Evolutionary conservation across 2,888 invertebrate genomes (phyloP), one percentile per base, ranked within the genome.

Genomic region (Selenia dentaria): DNA sequence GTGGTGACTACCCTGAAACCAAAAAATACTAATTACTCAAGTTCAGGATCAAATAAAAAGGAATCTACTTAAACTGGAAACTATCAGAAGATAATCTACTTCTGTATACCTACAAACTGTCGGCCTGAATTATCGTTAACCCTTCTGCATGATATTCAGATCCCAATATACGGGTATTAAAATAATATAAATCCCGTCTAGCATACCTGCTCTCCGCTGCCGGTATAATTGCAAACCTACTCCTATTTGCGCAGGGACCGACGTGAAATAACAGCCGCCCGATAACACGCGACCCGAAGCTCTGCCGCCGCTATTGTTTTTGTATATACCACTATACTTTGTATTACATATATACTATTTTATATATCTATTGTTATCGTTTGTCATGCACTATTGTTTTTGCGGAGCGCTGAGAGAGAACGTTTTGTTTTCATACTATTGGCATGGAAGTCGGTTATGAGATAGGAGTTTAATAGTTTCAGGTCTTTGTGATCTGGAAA

Each of bases 221-320:
- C 29, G 52, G 67, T 73, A 76, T 79, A 73, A 74, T 74, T 71
- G 74, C 61, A 70, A 59, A n/a, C n/a, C n/a, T 65, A 53, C 59
- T 69, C 71, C 70, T 81, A 83, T 84, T 83, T 80, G 81, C 72
- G 66, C 75, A 79, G 78, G 63, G 72, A n/a, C 61, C 71, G 67
- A 75, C 70, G 74, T 86, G 86, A 79, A 86, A 85, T 78, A 86
- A 86, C 84, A 86, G 64, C 56, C 61, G 49, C 43, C 62, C 72
- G 86, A 86, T 86, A 84, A 58, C 71, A 67, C 71, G 62, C 69
- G 64, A 68, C 68, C 69, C 64, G 35, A 55, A 3, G 10, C 22
- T n/a, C n/a, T 36, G 45, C 64, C 51, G 32, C 59, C 47, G 48
- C 54, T 59, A 57, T 57, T 59, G 59, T 57, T 57, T 55, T 53